Percentiles rank a stretch among this genome's conserved stretches.
phyloP scores from a whole-genome alignment of 1,140 invertebrate genomes.

The Apolygus lucorum region DNA sequence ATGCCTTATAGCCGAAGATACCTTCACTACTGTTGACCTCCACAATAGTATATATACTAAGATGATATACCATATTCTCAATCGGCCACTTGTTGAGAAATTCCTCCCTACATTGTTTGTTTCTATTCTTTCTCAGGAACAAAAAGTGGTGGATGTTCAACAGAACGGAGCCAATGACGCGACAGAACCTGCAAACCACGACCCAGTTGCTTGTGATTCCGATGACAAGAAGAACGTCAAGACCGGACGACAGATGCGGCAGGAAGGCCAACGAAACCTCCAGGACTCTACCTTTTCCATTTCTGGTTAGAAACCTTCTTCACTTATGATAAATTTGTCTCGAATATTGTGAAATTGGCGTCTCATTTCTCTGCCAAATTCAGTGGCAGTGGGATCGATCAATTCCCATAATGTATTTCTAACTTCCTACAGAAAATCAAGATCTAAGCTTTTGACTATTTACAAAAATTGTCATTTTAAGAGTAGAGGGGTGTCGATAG shows the following conservation, averaged over 20 bases:
- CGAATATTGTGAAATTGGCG: neutral
- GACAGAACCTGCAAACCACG: neutral
- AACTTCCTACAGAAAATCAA: neutral
- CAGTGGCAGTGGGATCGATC: neutral
- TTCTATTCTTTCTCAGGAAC: neutral
- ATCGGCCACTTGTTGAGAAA: no score
- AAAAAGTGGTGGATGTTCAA: neutral
- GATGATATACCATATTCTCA: no score
- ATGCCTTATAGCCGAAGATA: no score
- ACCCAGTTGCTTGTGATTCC: neutral
- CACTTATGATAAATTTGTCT: neutral
- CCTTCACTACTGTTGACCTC: no score
- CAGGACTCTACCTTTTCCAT: constrained; percentile 13
- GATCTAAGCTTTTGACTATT: neutral
- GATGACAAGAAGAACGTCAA: constrained; percentile 3
- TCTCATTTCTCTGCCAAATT: neutral
- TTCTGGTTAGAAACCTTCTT: neutral
- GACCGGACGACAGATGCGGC: constrained; percentile 1
- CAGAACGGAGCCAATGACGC: neutral
- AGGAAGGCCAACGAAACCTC: constrained; percentile 7
- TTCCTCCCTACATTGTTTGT: no score
- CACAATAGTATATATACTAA: no score
- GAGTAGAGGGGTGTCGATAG: no score
- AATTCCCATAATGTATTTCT: neutral
- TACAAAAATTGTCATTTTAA: no score